phyloP scores from a whole-genome alignment of 2,797 vertebrate species.

The Enteromius afrohamiltoni region DNA sequence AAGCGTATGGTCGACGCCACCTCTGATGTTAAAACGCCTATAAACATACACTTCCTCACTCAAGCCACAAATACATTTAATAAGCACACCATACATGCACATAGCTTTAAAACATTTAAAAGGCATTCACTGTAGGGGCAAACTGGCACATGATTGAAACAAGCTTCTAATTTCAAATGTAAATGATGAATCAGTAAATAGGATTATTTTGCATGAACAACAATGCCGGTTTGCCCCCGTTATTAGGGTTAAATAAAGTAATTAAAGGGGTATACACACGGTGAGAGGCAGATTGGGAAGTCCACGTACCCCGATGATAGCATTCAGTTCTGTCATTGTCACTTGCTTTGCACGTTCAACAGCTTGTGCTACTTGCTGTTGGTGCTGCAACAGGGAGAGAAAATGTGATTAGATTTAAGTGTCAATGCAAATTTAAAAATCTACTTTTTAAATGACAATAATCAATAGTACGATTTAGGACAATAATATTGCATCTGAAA shows the following conservation, averaged over 20 bases:
- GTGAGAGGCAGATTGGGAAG: conserved; percentile 94
- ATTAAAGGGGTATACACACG: conserved; percentile 92
- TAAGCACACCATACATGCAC: conserved; percentile 33
- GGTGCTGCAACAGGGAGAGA: conserved; percentile 83
- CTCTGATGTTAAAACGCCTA: not conserved
- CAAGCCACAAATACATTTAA: not conserved
- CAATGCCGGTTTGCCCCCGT: conserved; percentile 69
- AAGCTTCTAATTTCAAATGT: not conserved
- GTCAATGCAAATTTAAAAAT: not conserved
- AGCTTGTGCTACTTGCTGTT: conserved; percentile 98
- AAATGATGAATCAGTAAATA: not conserved
- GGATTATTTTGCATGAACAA: not conserved
- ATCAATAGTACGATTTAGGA: not conserved
- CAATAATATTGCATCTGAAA: not conserved
- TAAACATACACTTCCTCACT: not conserved
- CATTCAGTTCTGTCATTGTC: conserved; percentile 99
- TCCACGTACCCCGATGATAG: conserved; percentile 99
- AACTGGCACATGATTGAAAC: conserved; percentile 56
- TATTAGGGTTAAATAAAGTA: conserved; percentile 80
- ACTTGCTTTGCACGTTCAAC: conserved; percentile 99
- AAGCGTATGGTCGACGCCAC: not conserved
- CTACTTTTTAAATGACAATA: not conserved
- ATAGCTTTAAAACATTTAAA: conserved; percentile 39
- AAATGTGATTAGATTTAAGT: conserved; percentile 44
- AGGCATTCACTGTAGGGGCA: conserved; percentile 58